These are phyloP conservation scores for Aquatica leii DNA, from an alignment of 2,888 invertebrate species.

Conservation along the genomic window DNA sequence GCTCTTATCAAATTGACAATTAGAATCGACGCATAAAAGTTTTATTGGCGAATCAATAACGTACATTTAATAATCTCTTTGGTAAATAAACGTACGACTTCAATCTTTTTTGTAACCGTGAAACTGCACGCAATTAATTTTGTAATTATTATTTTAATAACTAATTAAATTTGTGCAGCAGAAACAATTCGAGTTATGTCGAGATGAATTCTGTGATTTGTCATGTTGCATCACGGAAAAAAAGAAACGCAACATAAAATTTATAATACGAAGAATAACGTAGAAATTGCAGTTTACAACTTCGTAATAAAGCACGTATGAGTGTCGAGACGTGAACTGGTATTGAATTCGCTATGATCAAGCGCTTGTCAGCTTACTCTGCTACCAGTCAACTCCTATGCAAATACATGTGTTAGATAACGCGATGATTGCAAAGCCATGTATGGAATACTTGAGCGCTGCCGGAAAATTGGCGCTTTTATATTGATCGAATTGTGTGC, in stretches of 20 bases:
- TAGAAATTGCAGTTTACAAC: conserved; percentile 18
- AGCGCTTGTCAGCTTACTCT: conserved; percentile 19
- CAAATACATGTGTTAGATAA: conserved; percentile 48
- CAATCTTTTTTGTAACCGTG: no score
- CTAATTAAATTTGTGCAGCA: no score
- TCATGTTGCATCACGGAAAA: not conserved
- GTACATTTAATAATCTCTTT: no score
- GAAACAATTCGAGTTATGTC: not conserved
- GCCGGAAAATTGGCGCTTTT: conserved; percentile 24
- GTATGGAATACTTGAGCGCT: conserved; percentile 39
- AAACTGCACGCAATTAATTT: no score
- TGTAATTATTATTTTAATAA: no score
- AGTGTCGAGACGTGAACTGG: conserved; percentile 25
- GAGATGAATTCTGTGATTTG: conserved; percentile 1
- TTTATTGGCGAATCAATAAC: no score
- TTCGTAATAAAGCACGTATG: conserved; percentile 17
- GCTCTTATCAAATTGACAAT: not conserved
- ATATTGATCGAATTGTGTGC: conserved; percentile 25
- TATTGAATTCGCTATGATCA: conserved; percentile 27
- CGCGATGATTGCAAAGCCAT: conserved; percentile 44
- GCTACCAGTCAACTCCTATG: conserved; percentile 41
- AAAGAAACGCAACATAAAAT: not conserved
- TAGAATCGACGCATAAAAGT: not conserved
- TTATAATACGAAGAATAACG: conserved; percentile 9
- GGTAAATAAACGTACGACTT: no score